These are phyloP conservation scores for Umimayanthus chanpuru DNA, from an alignment of 92 coral and sea anemone genomes.

Conservation along the genomic window DNA sequence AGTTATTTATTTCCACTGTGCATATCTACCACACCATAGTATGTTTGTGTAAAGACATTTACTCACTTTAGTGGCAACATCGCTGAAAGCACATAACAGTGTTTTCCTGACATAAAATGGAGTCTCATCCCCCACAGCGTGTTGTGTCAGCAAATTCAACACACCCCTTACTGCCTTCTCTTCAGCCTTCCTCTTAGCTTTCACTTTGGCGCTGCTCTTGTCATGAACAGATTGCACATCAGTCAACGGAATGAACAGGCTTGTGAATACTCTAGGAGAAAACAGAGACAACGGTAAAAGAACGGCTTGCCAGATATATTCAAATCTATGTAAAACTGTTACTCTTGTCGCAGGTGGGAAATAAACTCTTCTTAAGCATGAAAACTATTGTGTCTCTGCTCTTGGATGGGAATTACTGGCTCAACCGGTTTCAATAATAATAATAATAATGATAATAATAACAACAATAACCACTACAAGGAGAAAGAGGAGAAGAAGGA, in stretches of 20 bases:
- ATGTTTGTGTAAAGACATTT: not conserved
- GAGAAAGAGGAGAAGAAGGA: too few relatives aligned
- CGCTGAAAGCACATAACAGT: slow-evolving; percentile 60
- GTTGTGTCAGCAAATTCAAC: slow-evolving; percentile 61
- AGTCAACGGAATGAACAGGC: slow-evolving; percentile 6
- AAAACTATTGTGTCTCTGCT: not conserved
- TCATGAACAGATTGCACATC: not conserved
- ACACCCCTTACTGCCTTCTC: slow-evolving; percentile 49
- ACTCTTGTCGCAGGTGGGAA: not conserved
- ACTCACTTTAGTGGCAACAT: slow-evolving; percentile 76
- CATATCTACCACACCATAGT: not conserved
- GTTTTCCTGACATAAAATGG: slow-evolving; percentile 66
- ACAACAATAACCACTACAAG: too few relatives aligned
- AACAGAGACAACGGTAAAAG: not conserved
- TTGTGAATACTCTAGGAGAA: not conserved
- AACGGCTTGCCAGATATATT: not conserved
- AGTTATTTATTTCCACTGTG: too few relatives aligned
- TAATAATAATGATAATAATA: too few relatives aligned
- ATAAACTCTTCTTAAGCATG: not conserved
- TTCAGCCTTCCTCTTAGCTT: slow-evolving; percentile 64
- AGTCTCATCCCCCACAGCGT: slow-evolving; percentile 63
- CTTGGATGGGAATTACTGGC: not conserved
- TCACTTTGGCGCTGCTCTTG: slow-evolving; percentile 46
- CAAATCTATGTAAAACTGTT: too few relatives aligned
- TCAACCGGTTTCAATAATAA: too few relatives aligned